Percentiles rank a stretch among this genome's conserved stretches.
Conservation (phyloP, 2,888 invertebrate genomes). For the Tillus elongatus region DNA sequence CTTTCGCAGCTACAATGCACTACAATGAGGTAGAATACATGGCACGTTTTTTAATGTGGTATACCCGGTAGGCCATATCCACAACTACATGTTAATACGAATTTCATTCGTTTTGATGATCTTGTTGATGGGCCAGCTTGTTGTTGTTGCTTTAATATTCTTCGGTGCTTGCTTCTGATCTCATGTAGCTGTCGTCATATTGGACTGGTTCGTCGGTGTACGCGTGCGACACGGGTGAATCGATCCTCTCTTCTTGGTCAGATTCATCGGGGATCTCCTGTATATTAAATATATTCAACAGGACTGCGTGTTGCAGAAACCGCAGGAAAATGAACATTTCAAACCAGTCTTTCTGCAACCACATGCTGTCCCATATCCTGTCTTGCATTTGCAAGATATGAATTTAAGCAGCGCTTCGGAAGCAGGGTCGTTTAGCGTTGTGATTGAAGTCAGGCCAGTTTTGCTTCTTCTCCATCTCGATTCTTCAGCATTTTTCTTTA, state of each 20-base stretch:
- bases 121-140: too few relatives aligned
- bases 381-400: slow-evolving; percentile 17
- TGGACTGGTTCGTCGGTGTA: background rate
- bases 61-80: slow-evolving; percentile 4
- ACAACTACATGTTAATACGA: too few relatives aligned
- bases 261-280: slow-evolving; percentile 1
- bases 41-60: slow-evolving; percentile 2
- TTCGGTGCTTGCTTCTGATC: too few relatives aligned
- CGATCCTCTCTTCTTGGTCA: too few relatives aligned
- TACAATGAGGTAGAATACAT: background rate
- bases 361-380: slow-evolving; percentile 16
- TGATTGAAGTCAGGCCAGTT: slow-evolving; percentile 10
- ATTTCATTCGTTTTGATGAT: too few relatives aligned
- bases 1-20: too few relatives aligned
- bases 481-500: slow-evolving; percentile 6
- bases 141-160: too few relatives aligned
- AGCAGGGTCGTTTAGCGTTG: slow-evolving; percentile 14
- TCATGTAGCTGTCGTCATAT: background rate
- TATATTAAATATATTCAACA: too few relatives aligned
- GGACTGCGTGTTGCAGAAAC: slow-evolving; percentile 16
- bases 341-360: slow-evolving; percentile 20
- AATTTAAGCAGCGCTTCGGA: slow-evolving; percentile 15
- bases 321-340: slow-evolving; percentile 11
- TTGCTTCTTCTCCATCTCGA: slow-evolving; percentile 12
- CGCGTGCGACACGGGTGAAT: too few relatives aligned